Base-by-base conservation (phyloP, 1,140 invertebrate species). In the Neomicropteryx cornuta region DNA sequence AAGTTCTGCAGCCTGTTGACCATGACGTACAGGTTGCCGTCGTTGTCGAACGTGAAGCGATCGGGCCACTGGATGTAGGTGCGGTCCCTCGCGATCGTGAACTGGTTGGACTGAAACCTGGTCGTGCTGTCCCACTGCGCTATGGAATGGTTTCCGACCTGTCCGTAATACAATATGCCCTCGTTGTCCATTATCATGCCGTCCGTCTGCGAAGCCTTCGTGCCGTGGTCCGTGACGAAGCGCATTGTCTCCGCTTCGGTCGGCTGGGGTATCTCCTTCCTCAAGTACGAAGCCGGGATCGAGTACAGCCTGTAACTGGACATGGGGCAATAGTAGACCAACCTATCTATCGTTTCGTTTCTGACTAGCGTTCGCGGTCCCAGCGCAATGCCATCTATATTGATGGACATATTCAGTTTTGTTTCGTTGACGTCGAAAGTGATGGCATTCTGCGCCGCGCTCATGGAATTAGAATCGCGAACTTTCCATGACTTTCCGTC, bases 51-150 rank as follows among this genome's bases (percentile, higher is more conserved):
- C 3, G 71, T 70, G 48, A 84, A 81, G n/a, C 70, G 71, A 43
- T 79, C 75, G 0, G 79, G 72, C 80, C 81, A 84, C 49, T 82
- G 77, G 49, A 82, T 73, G 29, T 72, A 70, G 18, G 64, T 68
- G 5, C 72, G 63, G 53, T 82, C 77, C 33, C 71, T 61, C 3
- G 76, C 71, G 29, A 83, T 73, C 16, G 79, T 68, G n/a, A 71
- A 57, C 41, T 74, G 71, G 2, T 73, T 44, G 48, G 50, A 23
- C 53, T 64, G 16, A 69, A 75, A 68, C 46, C 60, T 52, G 13
- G 48, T 43, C 14, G 51, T 55, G 18, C 54, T 55, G 48, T 83
- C 76, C 78, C 79, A 83, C 53, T 69, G 71, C 2, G 71, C 71
- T 18, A 83, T 71, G 2, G 76, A 73, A 39, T 80, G 72, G 42